phyloP scores from a whole-genome alignment of 2,113 vertebrate genomes.

The Solea senegalensis region DNA sequence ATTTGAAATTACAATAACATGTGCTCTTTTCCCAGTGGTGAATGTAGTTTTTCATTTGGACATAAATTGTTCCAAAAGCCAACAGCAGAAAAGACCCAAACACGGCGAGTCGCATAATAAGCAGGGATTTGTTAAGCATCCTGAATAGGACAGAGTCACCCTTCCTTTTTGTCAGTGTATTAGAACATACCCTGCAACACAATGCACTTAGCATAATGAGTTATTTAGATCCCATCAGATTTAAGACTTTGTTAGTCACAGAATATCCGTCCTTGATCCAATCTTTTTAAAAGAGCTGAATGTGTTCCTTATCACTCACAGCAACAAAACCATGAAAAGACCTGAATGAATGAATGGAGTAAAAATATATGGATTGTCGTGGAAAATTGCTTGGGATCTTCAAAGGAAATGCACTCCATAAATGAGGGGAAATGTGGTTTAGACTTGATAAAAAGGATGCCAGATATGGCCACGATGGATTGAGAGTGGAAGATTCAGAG shows the following conservation, averaged over 20 bases:
- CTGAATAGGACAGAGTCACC: slow-evolving; percentile 9
- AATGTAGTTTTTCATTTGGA: background rate
- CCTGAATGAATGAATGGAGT: slow-evolving; percentile 32
- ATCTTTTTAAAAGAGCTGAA: slow-evolving; percentile 44
- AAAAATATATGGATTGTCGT: slow-evolving; percentile 46
- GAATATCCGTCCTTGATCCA: slow-evolving; percentile 35
- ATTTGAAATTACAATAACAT: background rate
- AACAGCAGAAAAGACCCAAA: background rate
- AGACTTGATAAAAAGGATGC: slow-evolving; percentile 61
- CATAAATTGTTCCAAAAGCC: background rate
- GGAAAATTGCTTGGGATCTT: slow-evolving; percentile 56
- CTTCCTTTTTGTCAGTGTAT: slow-evolving; percentile 9
- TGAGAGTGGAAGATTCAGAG: slow-evolving; percentile 52
- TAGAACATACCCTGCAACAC: slow-evolving; percentile 5
- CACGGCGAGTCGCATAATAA: background rate
- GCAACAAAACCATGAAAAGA: slow-evolving; percentile 62
- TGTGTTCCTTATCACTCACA: slow-evolving; percentile 58
- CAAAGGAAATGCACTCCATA: slow-evolving; percentile 49
- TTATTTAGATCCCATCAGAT: slow-evolving; percentile 43
- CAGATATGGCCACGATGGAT: slow-evolving; percentile 41
- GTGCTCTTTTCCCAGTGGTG: background rate
- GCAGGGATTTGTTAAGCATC: background rate
- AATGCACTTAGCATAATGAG: slow-evolving; percentile 37
- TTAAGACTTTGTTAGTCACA: slow-evolving; percentile 25
- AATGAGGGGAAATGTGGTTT: slow-evolving; percentile 61